Evolutionary conservation across 2,113 vertebrate genomes (phyloP).

Genomic region (Engystomops pustulosus): DNA sequence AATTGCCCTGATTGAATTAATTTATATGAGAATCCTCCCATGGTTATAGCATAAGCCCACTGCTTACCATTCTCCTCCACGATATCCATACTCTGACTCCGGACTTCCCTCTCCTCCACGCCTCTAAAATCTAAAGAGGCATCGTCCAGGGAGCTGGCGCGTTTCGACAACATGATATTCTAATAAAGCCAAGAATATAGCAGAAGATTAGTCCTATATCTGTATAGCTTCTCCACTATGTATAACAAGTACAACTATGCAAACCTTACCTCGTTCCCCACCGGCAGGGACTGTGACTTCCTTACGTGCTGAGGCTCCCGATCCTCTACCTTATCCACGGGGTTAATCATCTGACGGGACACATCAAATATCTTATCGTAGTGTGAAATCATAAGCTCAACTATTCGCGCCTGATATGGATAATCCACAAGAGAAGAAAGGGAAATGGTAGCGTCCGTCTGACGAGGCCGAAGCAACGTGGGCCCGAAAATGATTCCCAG

Average conservation of each 20-base stretch:
- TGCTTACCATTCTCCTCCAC: slow-evolving; percentile 37
- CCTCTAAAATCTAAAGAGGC: slow-evolving; percentile 65
- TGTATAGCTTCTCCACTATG: slow-evolving; percentile 2
- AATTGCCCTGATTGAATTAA: too few species aligned
- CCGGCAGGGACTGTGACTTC: slow-evolving; percentile 78
- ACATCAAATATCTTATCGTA: slow-evolving; percentile 91
- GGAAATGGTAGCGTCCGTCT: slow-evolving; percentile 87
- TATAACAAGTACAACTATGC: background rate
- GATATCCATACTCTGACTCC: slow-evolving; percentile 36
- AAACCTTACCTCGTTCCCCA: slow-evolving; percentile 87
- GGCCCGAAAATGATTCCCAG: slow-evolving; percentile 97
- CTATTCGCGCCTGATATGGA: slow-evolving; percentile 90
- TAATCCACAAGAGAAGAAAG: slow-evolving; percentile 95
- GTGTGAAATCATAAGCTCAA: slow-evolving; percentile 90
- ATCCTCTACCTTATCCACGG: slow-evolving; percentile 73
- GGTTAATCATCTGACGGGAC: slow-evolving; percentile 75
- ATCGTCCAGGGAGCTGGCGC: slow-evolving; percentile 71
- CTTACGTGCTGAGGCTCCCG: slow-evolving; percentile 79
- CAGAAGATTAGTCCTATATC: background rate
- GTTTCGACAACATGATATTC: slow-evolving; percentile 64
- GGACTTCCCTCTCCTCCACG: slow-evolving; percentile 64
- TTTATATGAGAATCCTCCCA: too few species aligned
- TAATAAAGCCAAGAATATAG: slow-evolving; percentile 61
- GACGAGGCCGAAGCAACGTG: slow-evolving; percentile 90
- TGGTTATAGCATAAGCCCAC: too few species aligned